Percentiles rank a stretch among this genome's conserved stretches.
Conservation (phyloP, 1,140 invertebrate species). For the Copidosoma floridanum region DNA sequence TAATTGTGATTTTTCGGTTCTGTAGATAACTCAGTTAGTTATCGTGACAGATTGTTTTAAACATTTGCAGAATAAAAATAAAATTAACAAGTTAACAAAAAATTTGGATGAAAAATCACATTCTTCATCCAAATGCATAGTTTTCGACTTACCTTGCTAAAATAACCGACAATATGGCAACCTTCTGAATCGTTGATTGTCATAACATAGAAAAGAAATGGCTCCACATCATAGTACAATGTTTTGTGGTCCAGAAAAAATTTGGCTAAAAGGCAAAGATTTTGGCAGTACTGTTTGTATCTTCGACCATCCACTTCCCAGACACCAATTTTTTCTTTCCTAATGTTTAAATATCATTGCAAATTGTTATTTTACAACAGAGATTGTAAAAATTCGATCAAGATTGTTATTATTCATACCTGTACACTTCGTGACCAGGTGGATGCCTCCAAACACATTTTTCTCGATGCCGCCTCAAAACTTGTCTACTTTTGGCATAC, state of each 20-base stretch:
- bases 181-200: constrained; percentile 88
- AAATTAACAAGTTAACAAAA: not conserved
- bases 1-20: no score
- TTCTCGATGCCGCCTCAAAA: constrained; percentile 79
- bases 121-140: constrained; percentile 3
- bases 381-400: not conserved
- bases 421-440: constrained; percentile 87
- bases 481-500: constrained; percentile 87
- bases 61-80: not conserved
- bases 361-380: constrained; percentile 20
- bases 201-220: constrained; percentile 98
- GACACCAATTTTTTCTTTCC: constrained; percentile 91
- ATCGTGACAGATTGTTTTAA: no score
- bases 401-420: constrained; percentile 41
- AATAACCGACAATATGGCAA: constrained; percentile 96
- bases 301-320: constrained; percentile 97
- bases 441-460: constrained; percentile 95
- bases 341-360: constrained; percentile 50
- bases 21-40: no score
- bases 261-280: constrained; percentile 95
- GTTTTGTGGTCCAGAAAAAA: constrained; percentile 98
- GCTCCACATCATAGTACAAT: constrained; percentile 94
- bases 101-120: no score
- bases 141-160: constrained; percentile 82
- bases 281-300: constrained; percentile 96